Evolutionary conservation across 2,888 invertebrate species (phyloP), one percentile per base, ranked within the genome.

Genomic region (Heliothis peltigera): DNA sequence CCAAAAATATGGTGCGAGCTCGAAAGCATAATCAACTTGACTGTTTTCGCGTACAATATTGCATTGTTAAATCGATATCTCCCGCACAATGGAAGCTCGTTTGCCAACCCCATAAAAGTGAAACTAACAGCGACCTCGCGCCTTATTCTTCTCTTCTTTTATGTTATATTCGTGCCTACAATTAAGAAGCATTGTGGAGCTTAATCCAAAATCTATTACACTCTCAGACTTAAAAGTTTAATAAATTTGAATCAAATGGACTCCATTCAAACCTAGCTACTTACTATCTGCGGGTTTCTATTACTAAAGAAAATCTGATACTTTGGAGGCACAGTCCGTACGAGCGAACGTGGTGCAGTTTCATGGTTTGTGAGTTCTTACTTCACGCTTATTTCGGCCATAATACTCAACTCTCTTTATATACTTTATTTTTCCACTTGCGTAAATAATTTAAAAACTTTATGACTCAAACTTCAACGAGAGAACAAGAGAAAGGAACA

Each of bases 91-190:
- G 84, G 85, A 68, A 79, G 83, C 88, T 92, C 89, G 91, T 91
- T 92, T 90, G 86, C 88, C 79, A 84, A 82, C 80, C 71, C 86
- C 87, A 89, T 92, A 91, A 91, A 92, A 92, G 87, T 89, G 84
- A 88, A 85, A 87, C 87, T 85, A 88, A 91, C 89, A 90, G 89
- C 89, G 87, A 87, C 84, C 84, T 75, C 68, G 74, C 72, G 71
- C 73, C 76, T 72, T 74, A 82, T 84, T 82, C 82, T 83, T 84
- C 80, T 77, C 77, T 82, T 80, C 79, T 82, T 84, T 81, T 75
- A 78, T 80, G 80, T 82, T 78, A 61, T 61, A 60, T 58, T 62
- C 52, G 77, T 80, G 77, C 46, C 25, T 75, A 74, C 80, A 80
- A 87, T 86, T 85, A 85, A 83, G 82, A 77, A 84, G 54, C 77